These are phyloP conservation scores for Mythimna albipuncta DNA, from an alignment of 2,888 invertebrate genomes.

Conservation along the genomic window DNA sequence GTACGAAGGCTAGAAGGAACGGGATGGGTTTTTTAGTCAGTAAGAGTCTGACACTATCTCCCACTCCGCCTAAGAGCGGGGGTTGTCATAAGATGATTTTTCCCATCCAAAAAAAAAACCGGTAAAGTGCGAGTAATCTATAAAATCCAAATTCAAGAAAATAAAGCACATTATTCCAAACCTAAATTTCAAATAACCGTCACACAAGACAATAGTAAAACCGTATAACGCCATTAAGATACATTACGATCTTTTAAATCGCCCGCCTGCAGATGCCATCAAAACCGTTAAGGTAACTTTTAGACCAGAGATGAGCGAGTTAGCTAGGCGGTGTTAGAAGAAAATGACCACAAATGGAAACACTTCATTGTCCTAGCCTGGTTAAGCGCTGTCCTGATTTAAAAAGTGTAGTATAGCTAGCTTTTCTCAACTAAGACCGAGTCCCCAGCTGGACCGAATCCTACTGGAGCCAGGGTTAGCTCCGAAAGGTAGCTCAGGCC, in stretches of 20 bases:
- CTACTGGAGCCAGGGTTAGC: too few relatives aligned
- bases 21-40: too few relatives aligned
- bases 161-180: conserved; percentile 27
- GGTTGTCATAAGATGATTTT: too few relatives aligned
- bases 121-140: not conserved
- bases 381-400: not conserved
- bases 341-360: not conserved
- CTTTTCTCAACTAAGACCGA: too few relatives aligned
- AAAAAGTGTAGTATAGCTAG: not conserved
- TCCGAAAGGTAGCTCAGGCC: too few relatives aligned
- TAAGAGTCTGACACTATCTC: too few relatives aligned
- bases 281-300: conserved; percentile 65
- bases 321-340: not conserved
- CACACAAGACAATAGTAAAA: conserved; percentile 53
- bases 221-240: conserved; percentile 54
- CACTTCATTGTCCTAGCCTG: not conserved
- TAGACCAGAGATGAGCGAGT: not conserved
- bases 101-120: too few relatives aligned
- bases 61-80: too few relatives aligned
- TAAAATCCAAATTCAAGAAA: conserved; percentile 6
- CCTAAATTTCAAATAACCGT: conserved; percentile 44
- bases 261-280: conserved; percentile 57
- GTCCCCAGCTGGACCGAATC: too few relatives aligned
- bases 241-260: conserved; percentile 62
- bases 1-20: too few relatives aligned